These are phyloP conservation scores for Micronycteris hirsuta DNA, from an alignment of 2,113 vertebrate species.

Conservation along the genomic window DNA sequence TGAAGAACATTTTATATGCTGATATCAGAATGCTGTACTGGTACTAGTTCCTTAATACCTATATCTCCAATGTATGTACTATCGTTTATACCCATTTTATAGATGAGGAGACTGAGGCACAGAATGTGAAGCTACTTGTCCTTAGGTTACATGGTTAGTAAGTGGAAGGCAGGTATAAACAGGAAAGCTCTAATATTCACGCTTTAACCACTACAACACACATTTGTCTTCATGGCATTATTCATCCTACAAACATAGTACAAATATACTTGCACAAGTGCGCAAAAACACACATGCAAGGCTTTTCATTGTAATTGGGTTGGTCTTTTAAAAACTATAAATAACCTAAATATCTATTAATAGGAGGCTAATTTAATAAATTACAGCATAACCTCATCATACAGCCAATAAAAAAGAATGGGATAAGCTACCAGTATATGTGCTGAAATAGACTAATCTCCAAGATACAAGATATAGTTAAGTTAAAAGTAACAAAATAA, in stretches of 20 bases:
- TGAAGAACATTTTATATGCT: neutral
- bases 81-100: conserved; percentile 10
- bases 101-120: neutral
- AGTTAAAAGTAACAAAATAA: neutral
- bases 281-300: neutral
- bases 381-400: neutral
- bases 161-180: neutral
- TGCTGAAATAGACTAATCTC: neutral
- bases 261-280: neutral
- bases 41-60: neutral
- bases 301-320: neutral
- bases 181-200: neutral
- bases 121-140: neutral
- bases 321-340: conserved; percentile 27
- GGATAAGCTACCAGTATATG: neutral
- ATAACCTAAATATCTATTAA: conserved; percentile 23
- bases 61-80: neutral
- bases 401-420: neutral
- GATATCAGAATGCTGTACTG: neutral
- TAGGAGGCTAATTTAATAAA: neutral
- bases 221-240: neutral
- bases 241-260: neutral
- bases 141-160: neutral
- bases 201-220: neutral
- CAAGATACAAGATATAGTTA: neutral